Evolutionary conservation across 2,113 vertebrate species (phyloP).

Genomic region (Gallinago undulata): DNA sequence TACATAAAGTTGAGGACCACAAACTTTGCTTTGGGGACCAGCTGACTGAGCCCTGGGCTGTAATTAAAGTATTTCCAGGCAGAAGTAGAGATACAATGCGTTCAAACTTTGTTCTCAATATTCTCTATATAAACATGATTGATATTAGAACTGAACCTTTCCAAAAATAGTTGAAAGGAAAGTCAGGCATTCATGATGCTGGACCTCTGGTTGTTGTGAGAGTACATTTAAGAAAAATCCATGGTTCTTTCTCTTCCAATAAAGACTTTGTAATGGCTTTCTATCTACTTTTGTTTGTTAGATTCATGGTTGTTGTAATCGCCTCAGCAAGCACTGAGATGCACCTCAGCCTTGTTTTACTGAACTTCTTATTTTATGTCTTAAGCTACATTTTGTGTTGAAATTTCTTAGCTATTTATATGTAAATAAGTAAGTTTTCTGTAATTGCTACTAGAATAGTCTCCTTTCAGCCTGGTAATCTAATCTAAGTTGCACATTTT

Average conservation of each 20-base stretch:
- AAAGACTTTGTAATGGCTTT: neutral
- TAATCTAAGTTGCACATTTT: slow-evolving; percentile 52
- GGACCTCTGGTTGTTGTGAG: neutral
- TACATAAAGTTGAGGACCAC: neutral
- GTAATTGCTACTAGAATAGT: slow-evolving; percentile 55
- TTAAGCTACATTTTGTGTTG: slow-evolving; percentile 54
- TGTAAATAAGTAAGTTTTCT: slow-evolving; percentile 69
- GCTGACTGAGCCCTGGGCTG: neutral
- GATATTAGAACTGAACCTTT: neutral
- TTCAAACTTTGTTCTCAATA: neutral
- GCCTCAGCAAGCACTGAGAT: slow-evolving; percentile 22
- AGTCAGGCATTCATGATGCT: neutral
- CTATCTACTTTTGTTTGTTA: slow-evolving; percentile 36
- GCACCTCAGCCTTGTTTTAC: slow-evolving; percentile 48
- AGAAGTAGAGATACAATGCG: neutral
- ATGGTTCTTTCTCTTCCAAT: neutral
- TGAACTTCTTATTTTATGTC: slow-evolving; percentile 52
- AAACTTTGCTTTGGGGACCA: neutral
- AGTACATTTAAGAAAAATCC: neutral
- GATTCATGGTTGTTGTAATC: slow-evolving; percentile 13
- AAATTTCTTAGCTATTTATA: slow-evolving; percentile 74
- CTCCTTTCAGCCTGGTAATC: slow-evolving; percentile 50
- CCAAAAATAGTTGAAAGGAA: neutral
- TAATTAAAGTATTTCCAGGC: neutral
- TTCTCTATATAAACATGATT: neutral